Conservation (phyloP, 2,113 vertebrate genomes). For the Rynchops niger region DNA sequence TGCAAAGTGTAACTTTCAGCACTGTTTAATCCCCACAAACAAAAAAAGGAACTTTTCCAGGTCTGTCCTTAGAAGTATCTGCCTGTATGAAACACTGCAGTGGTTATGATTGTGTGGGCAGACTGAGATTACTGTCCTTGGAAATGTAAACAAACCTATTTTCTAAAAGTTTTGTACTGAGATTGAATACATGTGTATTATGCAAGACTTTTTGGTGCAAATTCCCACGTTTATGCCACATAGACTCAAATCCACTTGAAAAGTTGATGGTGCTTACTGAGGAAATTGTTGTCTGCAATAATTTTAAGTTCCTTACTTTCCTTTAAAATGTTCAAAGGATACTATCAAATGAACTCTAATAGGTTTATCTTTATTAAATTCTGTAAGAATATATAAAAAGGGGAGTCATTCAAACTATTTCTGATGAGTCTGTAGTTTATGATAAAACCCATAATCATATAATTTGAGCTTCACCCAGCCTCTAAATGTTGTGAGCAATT, state of each 20-base stretch:
- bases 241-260: neutral
- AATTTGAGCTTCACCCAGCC: neutral
- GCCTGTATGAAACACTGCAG: neutral
- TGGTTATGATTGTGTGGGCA: neutral
- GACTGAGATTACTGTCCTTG: neutral
- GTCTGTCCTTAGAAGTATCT: neutral
- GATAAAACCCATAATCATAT: neutral
- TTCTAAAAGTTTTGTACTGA: neutral
- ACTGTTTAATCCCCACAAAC: neutral
- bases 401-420: neutral
- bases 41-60: neutral
- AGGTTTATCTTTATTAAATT: conserved; percentile 16
- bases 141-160: neutral
- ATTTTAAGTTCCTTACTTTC: neutral
- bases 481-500: conserved; percentile 15
- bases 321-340: neutral
- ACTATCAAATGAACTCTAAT: neutral
- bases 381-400: neutral
- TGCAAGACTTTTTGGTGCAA: neutral
- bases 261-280: neutral
- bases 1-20: neutral
- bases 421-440: neutral
- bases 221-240: neutral
- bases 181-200: neutral
- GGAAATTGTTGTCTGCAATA: neutral